Base-by-base conservation (phyloP, 2,797 vertebrate genomes). In the Schizopygopsis malacanthus region DNA sequence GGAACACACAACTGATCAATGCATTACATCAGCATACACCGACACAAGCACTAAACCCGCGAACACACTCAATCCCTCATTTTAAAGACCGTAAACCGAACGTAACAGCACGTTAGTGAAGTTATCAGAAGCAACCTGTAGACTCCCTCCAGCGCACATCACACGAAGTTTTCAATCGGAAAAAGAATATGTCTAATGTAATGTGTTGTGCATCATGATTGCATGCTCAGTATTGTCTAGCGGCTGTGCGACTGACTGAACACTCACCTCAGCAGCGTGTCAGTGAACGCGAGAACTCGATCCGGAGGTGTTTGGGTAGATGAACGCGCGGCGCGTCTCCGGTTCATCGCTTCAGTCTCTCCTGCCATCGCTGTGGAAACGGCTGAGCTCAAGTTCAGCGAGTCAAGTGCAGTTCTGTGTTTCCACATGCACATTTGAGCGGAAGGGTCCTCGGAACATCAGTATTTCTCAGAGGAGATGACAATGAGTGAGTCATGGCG, bases 401-500 rank as follows among this genome's bases (percentile, higher is more conserved):
- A 72, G 33, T 80, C 54, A 72, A 77, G 67, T 70, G 84, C 12
- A 80, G 22, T 73, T 84, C 33, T 52, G 61, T 67, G 78, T 61
- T 76, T 85, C 43, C 69, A 72, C 33, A 28, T 28, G 43, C 59
- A 18, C 2, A 50, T 69, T 54, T 79, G 61, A 73, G 59, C 28
- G 28, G 33, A 47, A 11, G 20, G 65, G 43, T 72, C 80, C 61
- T 52, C 80, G 69, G 65, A 63, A 70, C 81, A 47, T 52, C 18
- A 22, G 37, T 73, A 59, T 69, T 79, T 86, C 82, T 85, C 79
- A 13, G 61, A 54, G 84, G 81, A 73, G 20, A 67, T 85, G 86
- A 71, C 82, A 77, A 28, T 39, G 70, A 56, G 47, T 89, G 88
- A 90, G 75, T 89, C 89, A 81, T 52, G 65, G 63, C 65, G 41